A percentile compares a stretch with the other conserved stretches of the same genome.
Conservation (phyloP, 2,888 invertebrate species). For the Bruchidius siliquastri region DNA sequence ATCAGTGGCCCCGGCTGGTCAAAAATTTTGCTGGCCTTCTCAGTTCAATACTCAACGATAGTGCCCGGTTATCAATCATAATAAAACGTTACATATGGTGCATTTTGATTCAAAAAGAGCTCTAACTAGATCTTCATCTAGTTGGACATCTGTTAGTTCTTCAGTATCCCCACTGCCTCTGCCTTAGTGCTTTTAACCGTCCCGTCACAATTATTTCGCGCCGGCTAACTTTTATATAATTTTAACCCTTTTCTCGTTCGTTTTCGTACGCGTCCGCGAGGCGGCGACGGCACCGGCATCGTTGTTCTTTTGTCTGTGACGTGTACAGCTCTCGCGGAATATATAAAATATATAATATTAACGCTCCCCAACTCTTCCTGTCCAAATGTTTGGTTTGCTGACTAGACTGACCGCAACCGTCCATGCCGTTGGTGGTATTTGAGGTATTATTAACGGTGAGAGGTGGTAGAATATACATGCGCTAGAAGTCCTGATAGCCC, state of each 20-base stretch:
- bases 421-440: background rate
- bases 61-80: too few species aligned
- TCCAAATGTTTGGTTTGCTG: background rate
- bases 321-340: background rate
- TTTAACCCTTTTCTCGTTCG: slow-evolving; percentile 32
- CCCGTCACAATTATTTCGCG: slow-evolving; percentile 33
- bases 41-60: too few species aligned
- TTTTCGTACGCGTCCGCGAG: slow-evolving; percentile 9
- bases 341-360: background rate
- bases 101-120: too few species aligned
- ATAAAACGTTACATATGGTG: too few species aligned
- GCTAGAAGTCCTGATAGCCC: too few species aligned
- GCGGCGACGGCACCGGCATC: background rate
- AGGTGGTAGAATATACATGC: too few species aligned
- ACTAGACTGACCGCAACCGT: background rate
- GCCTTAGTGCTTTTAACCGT: slow-evolving; percentile 24
- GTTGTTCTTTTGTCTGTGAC: slow-evolving; percentile 23
- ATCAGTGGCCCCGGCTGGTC: too few species aligned
- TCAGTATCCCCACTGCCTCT: background rate
- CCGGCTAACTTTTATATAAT: slow-evolving; percentile 33
- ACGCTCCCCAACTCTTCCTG: slow-evolving; percentile 11
- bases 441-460: background rate
- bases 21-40: too few species aligned
- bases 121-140: too few species aligned
- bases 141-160: background rate